Conservation (phyloP, 2,113 vertebrate genomes). For the Psettodes erumei region DNA sequence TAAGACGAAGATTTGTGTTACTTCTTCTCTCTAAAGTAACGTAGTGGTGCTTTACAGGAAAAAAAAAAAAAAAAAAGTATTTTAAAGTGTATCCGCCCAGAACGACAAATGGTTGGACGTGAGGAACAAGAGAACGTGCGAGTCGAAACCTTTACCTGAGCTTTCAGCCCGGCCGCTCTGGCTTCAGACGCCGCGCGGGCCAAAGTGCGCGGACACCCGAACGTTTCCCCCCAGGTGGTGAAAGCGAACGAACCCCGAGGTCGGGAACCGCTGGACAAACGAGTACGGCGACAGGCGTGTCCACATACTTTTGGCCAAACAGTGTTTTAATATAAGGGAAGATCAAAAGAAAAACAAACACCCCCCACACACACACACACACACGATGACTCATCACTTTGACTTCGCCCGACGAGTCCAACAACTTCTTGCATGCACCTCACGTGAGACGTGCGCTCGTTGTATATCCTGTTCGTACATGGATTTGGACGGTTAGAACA, state of each 20-base stretch:
- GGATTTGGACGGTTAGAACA: conserved; percentile 4
- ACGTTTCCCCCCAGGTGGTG: no score
- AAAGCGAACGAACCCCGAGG: no score
- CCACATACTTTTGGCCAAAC: conserved; percentile 8
- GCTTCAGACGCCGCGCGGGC: no score
- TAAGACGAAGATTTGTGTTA: not conserved
- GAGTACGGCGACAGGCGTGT: not conserved
- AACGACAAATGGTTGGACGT: no score
- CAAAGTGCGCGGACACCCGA: no score
- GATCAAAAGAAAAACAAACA: not conserved
- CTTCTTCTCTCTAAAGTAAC: not conserved
- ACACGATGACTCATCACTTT: no score
- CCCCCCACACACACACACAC: no score
- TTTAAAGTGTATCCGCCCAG: conserved; percentile 32
- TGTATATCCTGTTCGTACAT: conserved; percentile 60
- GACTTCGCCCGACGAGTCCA: conserved; percentile 19
- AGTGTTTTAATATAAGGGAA: not conserved
- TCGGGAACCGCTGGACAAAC: no score
- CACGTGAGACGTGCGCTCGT: conserved; percentile 63
- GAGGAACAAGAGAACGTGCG: not conserved
- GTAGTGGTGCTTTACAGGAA: not conserved
- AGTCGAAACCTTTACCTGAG: not conserved
- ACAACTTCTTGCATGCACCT: conserved; percentile 75
- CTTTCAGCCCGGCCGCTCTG: no score
- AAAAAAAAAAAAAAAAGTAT: not conserved